Evolutionary conservation across 1,140 invertebrate species (phyloP), one percentile per base, ranked within the genome.

Genomic region (Drosophila kanapiae): DNA sequence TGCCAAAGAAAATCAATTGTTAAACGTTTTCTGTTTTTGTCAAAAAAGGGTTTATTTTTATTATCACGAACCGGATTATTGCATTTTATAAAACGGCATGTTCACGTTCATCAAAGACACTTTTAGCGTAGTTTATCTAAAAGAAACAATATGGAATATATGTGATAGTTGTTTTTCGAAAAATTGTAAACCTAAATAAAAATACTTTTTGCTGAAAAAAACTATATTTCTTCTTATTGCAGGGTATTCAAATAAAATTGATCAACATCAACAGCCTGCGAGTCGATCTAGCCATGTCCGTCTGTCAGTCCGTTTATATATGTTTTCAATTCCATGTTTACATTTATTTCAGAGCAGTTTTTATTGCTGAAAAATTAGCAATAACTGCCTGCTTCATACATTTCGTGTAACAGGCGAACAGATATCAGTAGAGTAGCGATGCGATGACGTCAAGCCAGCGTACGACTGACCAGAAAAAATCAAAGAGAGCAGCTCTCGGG

Each of bases 91-190:
- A 69, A 78, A 78, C 63, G 49, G 75, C 57, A 68, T 78, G 75
- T 60, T 94, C 93, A 69, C 95, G 94, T 94, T 98, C 97, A 91
- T 97, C 95, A 91, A 96, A 97, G 83, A 98, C 95, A 85, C 95
- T 96, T 92, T 97, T 97, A 42, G 97, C 97, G 93, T 97, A 97
- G 85, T 97, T 97, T 61, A 97, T 96, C 93, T 96, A 95, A 96
- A 95, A 4, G 94, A 94, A 47, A 95, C 90, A 86, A 56, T 27
- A 57, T 27, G 38, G 10, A 35, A 69, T 54, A 42, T 60, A 59
- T 71, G 54, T 72, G 67, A 72, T 72, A 74, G 35, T 60, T 38
- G 45, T 72, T 72, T 38, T 33, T 72, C 67, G 48, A 49, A 49
- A 49, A 47, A 59, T 72, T 72, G 16, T 70, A 68, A 68, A 45